Percentiles rank a stretch among this genome's conserved stretches.
Conservation (phyloP, 2,113 vertebrate species). For the Poeciliopsis turrubarensis region DNA sequence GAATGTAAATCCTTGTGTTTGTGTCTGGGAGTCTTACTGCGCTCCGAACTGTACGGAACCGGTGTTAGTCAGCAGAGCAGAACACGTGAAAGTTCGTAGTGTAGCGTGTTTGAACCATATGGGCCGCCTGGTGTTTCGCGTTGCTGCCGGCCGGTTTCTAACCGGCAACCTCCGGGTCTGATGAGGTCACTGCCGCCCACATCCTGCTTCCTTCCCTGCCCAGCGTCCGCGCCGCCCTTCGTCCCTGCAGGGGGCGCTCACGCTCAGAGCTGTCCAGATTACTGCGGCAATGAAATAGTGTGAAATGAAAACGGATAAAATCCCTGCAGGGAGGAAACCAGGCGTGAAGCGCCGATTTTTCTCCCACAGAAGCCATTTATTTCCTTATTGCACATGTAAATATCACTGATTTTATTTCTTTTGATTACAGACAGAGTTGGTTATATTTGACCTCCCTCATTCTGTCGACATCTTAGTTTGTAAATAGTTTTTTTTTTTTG, state of each 20-base stretch:
- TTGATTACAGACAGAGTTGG: constrained; percentile 71
- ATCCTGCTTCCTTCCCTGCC: constrained; percentile 14
- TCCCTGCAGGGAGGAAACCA: constrained; percentile 8
- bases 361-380: constrained; percentile 42
- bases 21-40: constrained; percentile 27
- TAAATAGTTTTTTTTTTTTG: constrained; percentile 63
- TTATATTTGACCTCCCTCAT: constrained; percentile 55
- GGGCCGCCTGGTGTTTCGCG: constrained; percentile 15
- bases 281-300: constrained; percentile 61
- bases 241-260: constrained; percentile 14
- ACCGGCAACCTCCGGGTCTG: constrained; percentile 1
- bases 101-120: constrained; percentile 58
- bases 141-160: constrained; percentile 14
- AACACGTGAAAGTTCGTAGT: constrained; percentile 64
- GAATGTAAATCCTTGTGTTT: constrained; percentile 7
- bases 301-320: not conserved
- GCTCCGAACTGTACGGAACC: constrained; percentile 48
- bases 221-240: constrained; percentile 18
- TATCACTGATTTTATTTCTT: constrained; percentile 69
- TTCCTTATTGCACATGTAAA: constrained; percentile 68
- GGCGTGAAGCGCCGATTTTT: constrained; percentile 3
- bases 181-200: not conserved
- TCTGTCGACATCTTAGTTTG: constrained; percentile 53
- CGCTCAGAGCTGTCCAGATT: constrained; percentile 57
- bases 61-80: constrained; percentile 45